Conservation (phyloP, 2,888 invertebrate genomes). For the Coelinius sp. region DNA sequence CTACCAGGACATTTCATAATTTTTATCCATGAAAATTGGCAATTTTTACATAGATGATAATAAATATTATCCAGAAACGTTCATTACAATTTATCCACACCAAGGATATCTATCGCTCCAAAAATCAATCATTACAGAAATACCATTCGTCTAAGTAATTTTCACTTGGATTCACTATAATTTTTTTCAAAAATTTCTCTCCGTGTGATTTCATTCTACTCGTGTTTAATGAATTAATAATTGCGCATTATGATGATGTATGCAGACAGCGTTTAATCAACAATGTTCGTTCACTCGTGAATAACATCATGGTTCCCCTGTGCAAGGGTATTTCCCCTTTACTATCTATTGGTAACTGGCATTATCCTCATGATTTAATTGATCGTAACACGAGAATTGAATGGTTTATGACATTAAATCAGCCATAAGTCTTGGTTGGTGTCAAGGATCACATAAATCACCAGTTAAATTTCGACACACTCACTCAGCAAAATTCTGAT, state of each 20-base stretch:
- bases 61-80: too few relatives aligned
- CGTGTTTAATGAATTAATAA: too few relatives aligned
- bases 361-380: conserved; percentile 36
- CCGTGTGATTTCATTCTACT: too few relatives aligned
- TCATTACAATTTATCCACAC: too few relatives aligned
- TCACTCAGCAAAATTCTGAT: conserved; percentile 4
- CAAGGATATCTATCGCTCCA: too few relatives aligned
- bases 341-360: neutral
- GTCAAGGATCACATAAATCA: conserved; percentile 29
- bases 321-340: neutral
- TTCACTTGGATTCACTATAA: too few relatives aligned
- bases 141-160: too few relatives aligned
- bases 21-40: too few relatives aligned
- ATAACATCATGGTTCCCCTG: neutral
- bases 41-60: too few relatives aligned
- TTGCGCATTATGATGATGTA: neutral
- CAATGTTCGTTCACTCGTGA: conserved; percentile 8
- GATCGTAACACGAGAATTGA: conserved; percentile 16
- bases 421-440: conserved; percentile 8
- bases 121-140: too few relatives aligned
- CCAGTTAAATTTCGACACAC: neutral
- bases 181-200: too few relatives aligned
- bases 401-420: conserved; percentile 32
- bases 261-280: conserved; percentile 22
- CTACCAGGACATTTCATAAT: too few relatives aligned